phyloP scores from a whole-genome alignment of 2,888 invertebrate species.

The Parapristionchus giblindavisi region DNA sequence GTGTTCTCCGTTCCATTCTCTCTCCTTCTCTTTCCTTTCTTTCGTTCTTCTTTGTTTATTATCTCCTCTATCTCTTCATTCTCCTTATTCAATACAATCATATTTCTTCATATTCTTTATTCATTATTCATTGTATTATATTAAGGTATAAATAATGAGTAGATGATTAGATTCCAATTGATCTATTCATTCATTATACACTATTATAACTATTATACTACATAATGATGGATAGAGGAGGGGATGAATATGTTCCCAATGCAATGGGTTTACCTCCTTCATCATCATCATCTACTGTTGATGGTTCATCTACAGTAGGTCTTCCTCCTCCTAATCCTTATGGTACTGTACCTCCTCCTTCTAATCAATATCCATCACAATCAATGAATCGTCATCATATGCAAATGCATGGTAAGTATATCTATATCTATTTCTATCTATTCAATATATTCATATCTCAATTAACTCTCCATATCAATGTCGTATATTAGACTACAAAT shows the following conservation, averaged over 20 bases:
- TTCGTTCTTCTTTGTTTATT: background rate
- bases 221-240: conserved; percentile 1
- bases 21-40: conserved; percentile 5
- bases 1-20: too few relatives aligned
- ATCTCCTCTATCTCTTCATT: background rate
- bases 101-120: background rate
- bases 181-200: background rate
- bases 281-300: too few relatives aligned
- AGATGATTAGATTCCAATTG: too few relatives aligned
- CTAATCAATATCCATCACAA: too few relatives aligned
- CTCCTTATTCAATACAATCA: background rate
- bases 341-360: too few relatives aligned
- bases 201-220: background rate
- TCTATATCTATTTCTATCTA: background rate
- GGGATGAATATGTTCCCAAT: conserved; percentile 35
- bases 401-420: conserved; percentile 19
- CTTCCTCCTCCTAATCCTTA: conserved; percentile 2
- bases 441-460: background rate
- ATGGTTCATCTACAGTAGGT: background rate
- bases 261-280: too few relatives aligned
- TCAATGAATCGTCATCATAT: background rate
- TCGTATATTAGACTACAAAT: too few relatives aligned
- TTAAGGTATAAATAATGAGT: too few relatives aligned
- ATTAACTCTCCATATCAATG: too few relatives aligned
- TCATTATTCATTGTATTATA: background rate